These are phyloP conservation scores for Microcebus tavaratra DNA, from an alignment of 2,113 vertebrate species.

Conservation along the genomic window DNA sequence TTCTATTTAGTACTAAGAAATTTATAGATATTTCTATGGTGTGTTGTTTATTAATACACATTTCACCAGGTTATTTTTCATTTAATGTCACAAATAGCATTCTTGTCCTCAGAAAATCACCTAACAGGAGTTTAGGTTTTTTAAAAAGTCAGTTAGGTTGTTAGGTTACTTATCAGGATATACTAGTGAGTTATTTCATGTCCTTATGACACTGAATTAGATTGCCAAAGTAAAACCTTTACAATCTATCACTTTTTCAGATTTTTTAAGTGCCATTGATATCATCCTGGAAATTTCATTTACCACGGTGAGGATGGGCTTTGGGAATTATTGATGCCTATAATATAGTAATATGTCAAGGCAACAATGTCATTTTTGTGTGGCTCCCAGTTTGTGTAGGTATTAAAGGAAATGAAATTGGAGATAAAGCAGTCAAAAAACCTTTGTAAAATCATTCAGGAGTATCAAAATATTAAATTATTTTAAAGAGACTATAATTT, in stretches of 20 bases:
- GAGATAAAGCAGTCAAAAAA: constrained; percentile 84
- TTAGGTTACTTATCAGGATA: constrained; percentile 80
- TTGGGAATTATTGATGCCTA: constrained; percentile 86
- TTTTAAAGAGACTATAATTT: constrained; percentile 75
- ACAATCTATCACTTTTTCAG: constrained; percentile 84
- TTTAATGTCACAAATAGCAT: background rate
- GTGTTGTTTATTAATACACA: constrained; percentile 13
- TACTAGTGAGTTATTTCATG: constrained; percentile 80
- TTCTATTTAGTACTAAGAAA: background rate
- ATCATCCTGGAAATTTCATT: constrained; percentile 86
- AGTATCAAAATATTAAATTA: constrained; percentile 76
- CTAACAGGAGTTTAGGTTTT: background rate
- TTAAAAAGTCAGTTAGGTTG: constrained; percentile 56
- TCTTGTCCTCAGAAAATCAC: constrained; percentile 26
- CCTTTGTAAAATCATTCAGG: constrained; percentile 83
- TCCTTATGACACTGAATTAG: constrained; percentile 80
- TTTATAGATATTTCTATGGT: background rate
- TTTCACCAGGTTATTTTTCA: constrained; percentile 12
- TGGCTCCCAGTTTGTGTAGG: constrained; percentile 77
- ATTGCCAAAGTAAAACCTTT: constrained; percentile 84
- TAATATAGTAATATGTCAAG: constrained; percentile 84
- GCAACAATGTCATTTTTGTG: constrained; percentile 84
- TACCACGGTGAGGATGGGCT: constrained; percentile 78
- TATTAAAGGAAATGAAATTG: constrained; percentile 86
- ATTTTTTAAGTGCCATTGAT: constrained; percentile 84